Percentiles rank a stretch among this genome's conserved stretches.
Conservation (phyloP, 2,888 invertebrate genomes). For the Scrobipalpa atriplicella region DNA sequence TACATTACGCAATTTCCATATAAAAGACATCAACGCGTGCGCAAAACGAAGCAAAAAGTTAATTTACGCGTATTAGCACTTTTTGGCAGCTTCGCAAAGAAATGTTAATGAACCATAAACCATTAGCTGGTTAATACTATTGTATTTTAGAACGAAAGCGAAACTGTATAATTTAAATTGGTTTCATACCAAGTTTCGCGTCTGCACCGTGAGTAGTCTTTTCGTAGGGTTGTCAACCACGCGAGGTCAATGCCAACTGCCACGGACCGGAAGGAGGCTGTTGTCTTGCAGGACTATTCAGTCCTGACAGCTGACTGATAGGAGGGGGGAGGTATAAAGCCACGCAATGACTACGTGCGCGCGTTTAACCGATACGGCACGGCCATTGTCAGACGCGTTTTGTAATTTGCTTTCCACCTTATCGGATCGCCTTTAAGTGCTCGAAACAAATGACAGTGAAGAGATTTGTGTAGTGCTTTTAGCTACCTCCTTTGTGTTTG, state of each 20-base stretch:
- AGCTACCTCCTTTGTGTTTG: conserved; percentile 10
- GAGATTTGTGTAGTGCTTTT: conserved; percentile 18
- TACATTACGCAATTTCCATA: background rate
- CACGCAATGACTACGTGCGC: conserved; percentile 33
- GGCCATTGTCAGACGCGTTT: conserved; percentile 25
- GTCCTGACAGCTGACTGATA: conserved; percentile 39
- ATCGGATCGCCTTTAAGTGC: conserved; percentile 20
- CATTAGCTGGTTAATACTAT: background rate
- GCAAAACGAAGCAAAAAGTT: background rate
- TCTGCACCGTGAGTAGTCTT: conserved; percentile 36
- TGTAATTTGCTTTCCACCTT: conserved; percentile 18
- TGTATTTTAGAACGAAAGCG: background rate
- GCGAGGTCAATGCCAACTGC: conserved; percentile 52
- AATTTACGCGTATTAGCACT: background rate
- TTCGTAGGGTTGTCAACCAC: conserved; percentile 39
- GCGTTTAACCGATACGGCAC: conserved; percentile 35
- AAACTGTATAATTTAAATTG: background rate
- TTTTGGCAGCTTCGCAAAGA: background rate
- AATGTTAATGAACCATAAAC: background rate
- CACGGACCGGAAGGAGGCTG: conserved; percentile 49
- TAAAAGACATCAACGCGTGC: conserved; percentile 18
- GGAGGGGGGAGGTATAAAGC: conserved; percentile 42
- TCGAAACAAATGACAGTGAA: conserved; percentile 21
- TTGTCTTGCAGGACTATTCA: conserved; percentile 27
- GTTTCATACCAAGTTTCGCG: background rate